Evolutionary conservation across 2,113 vertebrate species (phyloP), one percentile per base, ranked within the genome.

Genomic region (Brachypteracias leptosomus): DNA sequence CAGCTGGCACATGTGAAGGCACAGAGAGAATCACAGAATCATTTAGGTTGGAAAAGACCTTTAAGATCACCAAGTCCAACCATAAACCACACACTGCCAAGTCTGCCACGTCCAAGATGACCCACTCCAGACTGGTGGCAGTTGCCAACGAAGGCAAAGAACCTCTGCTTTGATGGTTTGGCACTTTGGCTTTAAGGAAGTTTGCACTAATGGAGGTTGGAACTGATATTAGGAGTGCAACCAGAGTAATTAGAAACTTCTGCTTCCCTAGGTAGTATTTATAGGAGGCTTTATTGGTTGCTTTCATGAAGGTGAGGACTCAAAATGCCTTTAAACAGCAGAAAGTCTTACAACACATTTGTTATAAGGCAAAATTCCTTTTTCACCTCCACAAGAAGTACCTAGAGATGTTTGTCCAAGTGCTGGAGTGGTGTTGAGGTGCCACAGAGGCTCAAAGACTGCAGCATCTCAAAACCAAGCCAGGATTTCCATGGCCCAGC

Each of bases 241-340:
- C 26, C 52, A 10, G 14, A 33, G 21, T 84, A 93, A 26, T 22
- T 55, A 85, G 66, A 72, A 67, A 85, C 38, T 79, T 67, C 78
- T 85, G 67, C 71, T 90, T 74, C 61, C 71, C 47, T 47, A 42
- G 47, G n/a, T 36, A 59, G 42, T 11, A 76, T 73, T 96, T 66
- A 49, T 31, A 58, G 55, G 62, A 49, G 57, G 55, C 33, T 80
- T 93, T 74, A 40, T 31, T 28, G 42, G 52, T 31, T 76, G 35
- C 54, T 91, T 82, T 72, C 87, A 76, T 75, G 62, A 85, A 68
- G 42, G 49, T n/a, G 36, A 79, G 44, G 54, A 51, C 40, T 46
- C 8, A 1, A 42, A 84, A 78, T 2, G 6, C n/a, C 58, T 85
- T 61, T 36, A 75, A 51, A 66, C 13, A 76, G 46, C 40, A 78